A percentile compares a stretch with the other conserved stretches of the same genome.
phyloP scores from a whole-genome alignment of 2,888 invertebrate species.

The Ophioninae sp. region DNA sequence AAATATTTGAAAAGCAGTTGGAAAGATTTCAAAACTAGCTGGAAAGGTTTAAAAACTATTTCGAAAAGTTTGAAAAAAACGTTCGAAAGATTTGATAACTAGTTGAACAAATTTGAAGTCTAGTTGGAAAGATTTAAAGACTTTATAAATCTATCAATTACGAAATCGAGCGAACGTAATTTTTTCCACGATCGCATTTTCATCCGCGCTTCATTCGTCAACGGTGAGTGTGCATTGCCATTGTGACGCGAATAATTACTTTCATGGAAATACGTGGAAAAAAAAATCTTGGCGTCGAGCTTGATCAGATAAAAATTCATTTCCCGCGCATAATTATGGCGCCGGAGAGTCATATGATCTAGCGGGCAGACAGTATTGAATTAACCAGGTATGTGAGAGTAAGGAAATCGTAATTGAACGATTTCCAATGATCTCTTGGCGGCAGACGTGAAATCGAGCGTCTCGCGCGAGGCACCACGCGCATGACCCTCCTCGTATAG shows the following conservation, averaged over 20 bases:
- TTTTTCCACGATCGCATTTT: not conserved
- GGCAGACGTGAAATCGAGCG: constrained; percentile 72
- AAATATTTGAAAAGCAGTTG: too few relatives aligned
- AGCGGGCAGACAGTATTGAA: not conserved
- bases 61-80: too few relatives aligned
- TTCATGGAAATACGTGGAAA: not conserved
- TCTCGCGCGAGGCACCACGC: constrained; percentile 30
- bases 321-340: constrained; percentile 24
- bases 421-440: constrained; percentile 67
- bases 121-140: too few relatives aligned
- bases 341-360: constrained; percentile 7
- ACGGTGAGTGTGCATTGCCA: constrained; percentile 1
- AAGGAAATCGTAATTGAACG: constrained; percentile 57
- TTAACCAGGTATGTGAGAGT: constrained; percentile 60
- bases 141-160: too few relatives aligned
- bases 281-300: constrained; percentile 11
- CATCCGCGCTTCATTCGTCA: not conserved
- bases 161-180: not conserved
- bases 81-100: too few relatives aligned
- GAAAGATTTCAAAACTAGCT: too few relatives aligned
- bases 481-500: not conserved
- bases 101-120: too few relatives aligned
- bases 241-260: constrained; percentile 2
- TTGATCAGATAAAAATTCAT: constrained; percentile 10
- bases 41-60: too few relatives aligned